These are phyloP conservation scores for Myiozetetes cayanensis DNA, from an alignment of 2,113 vertebrate genomes.

Conservation along the genomic window DNA sequence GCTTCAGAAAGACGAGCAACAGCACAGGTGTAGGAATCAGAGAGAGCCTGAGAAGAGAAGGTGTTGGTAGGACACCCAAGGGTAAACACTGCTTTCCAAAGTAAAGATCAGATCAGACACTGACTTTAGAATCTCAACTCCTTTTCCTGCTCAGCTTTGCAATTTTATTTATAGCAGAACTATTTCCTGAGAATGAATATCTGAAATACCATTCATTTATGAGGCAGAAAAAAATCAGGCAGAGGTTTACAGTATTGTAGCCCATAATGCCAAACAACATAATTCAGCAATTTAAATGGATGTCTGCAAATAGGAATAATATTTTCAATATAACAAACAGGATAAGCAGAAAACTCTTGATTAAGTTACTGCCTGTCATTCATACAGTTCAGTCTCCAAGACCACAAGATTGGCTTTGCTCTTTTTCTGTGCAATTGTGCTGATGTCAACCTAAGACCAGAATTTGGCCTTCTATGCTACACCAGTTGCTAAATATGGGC, in stretches of 20 bases:
- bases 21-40: neutral
- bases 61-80: neutral
- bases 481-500: neutral
- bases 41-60: neutral
- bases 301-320: neutral
- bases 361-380: neutral
- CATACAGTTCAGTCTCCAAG: neutral
- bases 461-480: neutral
- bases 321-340: neutral
- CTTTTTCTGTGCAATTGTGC: neutral
- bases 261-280: neutral
- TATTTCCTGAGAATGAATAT: conserved; percentile 68
- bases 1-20: neutral
- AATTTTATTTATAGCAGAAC: conserved; percentile 65
- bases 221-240: conserved; percentile 9
- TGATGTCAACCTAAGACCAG: neutral
- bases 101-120: neutral
- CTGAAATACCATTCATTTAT: conserved; percentile 67
- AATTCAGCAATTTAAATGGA: conserved; percentile 12
- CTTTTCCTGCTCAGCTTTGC: conserved; percentile 57
- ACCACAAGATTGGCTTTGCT: neutral
- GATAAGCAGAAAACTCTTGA: neutral
- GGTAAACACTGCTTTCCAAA: neutral
- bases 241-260: conserved; percentile 25
- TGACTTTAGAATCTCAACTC: neutral